Base-by-base conservation (phyloP, 2,113 vertebrate species). In the Gobio gobio region DNA sequence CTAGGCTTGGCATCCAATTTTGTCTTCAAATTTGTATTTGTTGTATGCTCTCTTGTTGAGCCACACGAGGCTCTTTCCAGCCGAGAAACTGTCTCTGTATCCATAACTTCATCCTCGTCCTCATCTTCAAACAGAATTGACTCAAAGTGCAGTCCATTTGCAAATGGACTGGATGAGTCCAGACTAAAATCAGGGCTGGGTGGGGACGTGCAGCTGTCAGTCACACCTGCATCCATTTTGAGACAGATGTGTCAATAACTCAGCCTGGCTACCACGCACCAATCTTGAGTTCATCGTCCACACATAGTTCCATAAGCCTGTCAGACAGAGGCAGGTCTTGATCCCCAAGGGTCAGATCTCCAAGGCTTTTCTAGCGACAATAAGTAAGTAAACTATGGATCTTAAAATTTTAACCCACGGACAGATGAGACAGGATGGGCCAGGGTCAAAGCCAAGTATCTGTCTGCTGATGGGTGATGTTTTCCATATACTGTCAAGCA, bases 271-370 rank as follows among this genome's bases (percentile, higher is more conserved):
- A 78, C 12, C 73, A 20, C 64, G 64, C 4, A 86, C 51, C 76
- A 14, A 49, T 83, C 33, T 6, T 58, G 86, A 64, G 3, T 89
- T 47, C 22, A 33, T 70, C n/a, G 47, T 43, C 43, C 43, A 61
- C 49, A 77, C 73, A 79, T 78, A 10, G 64, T 91, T 54, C 66
- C 87, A 4, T 45, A 61, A 64, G 33, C 63, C 70, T 84, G 8
- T 45, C 77, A 40, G 68, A 29, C 51, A 93, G 87, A 33, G 89
- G 87, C 72, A 93, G 80, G 84, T 94, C 91, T 0, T 91, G 90
- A 90, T 97, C 96, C 95, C 95, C 96, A 91, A 93, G 96, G 91
- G 96, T 97, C 90, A 98, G 91, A 92, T 97, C 96, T 91, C 97
- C 96, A 89, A 97, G 94, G 91, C 92, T 94, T 89, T 94, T 95